These are phyloP conservation scores for Thalassarche chlororhynchos DNA, from an alignment of 2,113 vertebrate genomes.

Conservation along the genomic window DNA sequence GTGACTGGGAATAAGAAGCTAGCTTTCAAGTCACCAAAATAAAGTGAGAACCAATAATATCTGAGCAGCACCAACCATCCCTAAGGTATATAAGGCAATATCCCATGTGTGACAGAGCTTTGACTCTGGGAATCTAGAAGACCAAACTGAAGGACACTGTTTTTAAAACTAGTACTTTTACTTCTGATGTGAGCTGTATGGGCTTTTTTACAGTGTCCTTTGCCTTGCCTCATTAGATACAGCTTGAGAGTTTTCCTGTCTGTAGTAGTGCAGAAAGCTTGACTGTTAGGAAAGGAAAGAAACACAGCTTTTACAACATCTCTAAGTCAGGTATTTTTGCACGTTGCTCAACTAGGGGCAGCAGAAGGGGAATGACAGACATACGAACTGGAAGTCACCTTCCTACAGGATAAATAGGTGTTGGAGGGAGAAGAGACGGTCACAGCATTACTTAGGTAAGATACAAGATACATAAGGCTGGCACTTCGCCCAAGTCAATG, in stretches of 20 bases:
- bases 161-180: too few relatives aligned
- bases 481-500: background rate
- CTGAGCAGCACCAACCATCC: background rate
- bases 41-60: background rate
- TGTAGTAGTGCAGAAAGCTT: background rate
- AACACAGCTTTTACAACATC: background rate
- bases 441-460: background rate
- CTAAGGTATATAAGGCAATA: background rate
- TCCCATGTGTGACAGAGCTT: background rate
- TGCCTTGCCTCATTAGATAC: background rate
- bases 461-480: background rate
- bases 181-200: too few relatives aligned
- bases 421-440: background rate
- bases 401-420: background rate
- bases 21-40: background rate
- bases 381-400: rapidly evolving
- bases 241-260: background rate
- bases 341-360: background rate
- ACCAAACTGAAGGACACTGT: background rate
- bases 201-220: background rate
- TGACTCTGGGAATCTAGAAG: background rate
- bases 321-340: background rate
- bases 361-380: background rate
- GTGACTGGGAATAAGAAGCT: background rate
- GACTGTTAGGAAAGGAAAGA: background rate